Conservation (phyloP, 2,113 vertebrate species). For the Tachysurus vachellii region DNA sequence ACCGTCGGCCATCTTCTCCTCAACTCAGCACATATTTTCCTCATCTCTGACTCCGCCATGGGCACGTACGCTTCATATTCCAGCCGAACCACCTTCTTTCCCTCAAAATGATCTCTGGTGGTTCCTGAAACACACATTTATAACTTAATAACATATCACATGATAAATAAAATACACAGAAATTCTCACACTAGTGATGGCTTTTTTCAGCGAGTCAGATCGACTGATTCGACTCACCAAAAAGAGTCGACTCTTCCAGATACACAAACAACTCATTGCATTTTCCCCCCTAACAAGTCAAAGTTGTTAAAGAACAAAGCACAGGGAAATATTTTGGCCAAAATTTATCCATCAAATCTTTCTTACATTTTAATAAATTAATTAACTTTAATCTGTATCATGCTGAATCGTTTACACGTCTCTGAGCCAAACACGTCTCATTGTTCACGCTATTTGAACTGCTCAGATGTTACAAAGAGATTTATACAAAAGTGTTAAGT, state of each 20-base stretch:
- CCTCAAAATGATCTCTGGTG: constrained; percentile 84
- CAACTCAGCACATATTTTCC: constrained; percentile 80
- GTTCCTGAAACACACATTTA: constrained; percentile 71
- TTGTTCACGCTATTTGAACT: neutral
- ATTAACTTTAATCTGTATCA: neutral
- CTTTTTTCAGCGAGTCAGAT: neutral
- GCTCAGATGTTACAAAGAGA: neutral
- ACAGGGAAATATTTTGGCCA: neutral
- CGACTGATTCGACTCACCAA: neutral
- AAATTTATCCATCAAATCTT: neutral
- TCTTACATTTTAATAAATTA: neutral
- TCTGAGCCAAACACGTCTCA: neutral
- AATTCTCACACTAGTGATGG: neutral
- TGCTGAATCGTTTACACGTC: neutral
- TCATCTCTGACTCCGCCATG: constrained; percentile 87
- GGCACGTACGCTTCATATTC: constrained; percentile 88
- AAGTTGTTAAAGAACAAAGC: neutral
- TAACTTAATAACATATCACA: neutral
- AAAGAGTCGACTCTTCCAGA: neutral
- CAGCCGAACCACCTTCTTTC: constrained; percentile 82
- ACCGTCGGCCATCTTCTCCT: constrained; percentile 82
- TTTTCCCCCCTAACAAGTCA: neutral
- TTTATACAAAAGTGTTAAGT: neutral
- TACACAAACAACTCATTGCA: neutral
- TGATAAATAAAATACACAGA: neutral